Base-by-base conservation (phyloP, 2,113 vertebrate species). In the Scartelaos histophorus region DNA sequence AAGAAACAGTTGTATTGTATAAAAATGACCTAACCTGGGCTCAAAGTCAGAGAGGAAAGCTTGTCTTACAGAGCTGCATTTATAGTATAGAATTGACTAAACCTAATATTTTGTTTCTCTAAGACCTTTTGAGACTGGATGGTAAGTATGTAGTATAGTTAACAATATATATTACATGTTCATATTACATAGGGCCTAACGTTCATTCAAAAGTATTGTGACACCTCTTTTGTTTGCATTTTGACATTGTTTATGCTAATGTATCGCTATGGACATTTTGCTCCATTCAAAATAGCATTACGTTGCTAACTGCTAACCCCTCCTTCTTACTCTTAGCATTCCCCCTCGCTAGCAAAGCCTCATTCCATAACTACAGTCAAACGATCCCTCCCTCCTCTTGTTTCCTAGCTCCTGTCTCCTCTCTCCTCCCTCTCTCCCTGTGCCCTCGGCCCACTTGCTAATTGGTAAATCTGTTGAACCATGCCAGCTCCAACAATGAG, bases 401-500 rank as follows among this genome's bases (percentile, higher is more conserved):
- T 76, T 76, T 73, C 71, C 72, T 75, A 60, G 69, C 70, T 35
- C 51, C 49, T 53, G n/a, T n/a, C 70, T 73, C 69, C 68, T 51
- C 46, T 67, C 66, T 60, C 60, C 82, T 45, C 21, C 67, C 78
- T 74, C 60, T 13, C 76, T 70, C 82, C 70, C 85, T 80, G 62
- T 87, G 85, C 88, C 89, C 92, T 89, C 81, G 75, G 88, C 92
- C 92, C 89, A 78, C 90, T 54, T 90, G 89, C 91, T 95, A 94
- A 95, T 95, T 95, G 93, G 89, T 93, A 92, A 93, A 92, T 94
- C 92, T 93, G 91, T 92, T 94, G 92, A 93, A 93, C 93, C 91
- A 89, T 92, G 90, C 90, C 90, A 87, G 86, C 83, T 67, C 87
- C 82, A 92, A 94, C 93, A 95, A 95, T 93, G 90, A 94, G 92